These are phyloP conservation scores for Apodemus speciosus DNA, from an alignment of 2,113 vertebrate genomes.

Conservation along the genomic window DNA sequence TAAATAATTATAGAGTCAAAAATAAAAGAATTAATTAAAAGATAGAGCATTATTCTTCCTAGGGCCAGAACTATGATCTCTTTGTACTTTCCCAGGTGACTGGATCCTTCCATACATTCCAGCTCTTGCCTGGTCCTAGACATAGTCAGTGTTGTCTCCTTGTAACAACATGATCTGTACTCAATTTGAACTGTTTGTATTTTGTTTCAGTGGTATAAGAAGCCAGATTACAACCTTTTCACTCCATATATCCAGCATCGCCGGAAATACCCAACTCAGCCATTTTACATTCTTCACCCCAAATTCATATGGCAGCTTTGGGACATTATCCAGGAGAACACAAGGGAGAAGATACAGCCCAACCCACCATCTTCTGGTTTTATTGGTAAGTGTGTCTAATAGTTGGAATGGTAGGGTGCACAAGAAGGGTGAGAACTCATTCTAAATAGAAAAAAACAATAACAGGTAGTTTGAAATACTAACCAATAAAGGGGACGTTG, in stretches of 20 bases:
- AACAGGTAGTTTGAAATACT: background rate
- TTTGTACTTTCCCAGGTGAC: background rate
- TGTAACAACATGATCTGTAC: background rate
- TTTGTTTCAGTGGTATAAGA: conserved; percentile 93
- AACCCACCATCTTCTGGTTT: conserved; percentile 99
- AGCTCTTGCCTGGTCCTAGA: background rate
- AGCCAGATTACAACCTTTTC: conserved; percentile 98
- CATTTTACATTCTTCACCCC: conserved; percentile 97
- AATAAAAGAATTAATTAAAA: background rate
- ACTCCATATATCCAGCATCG: conserved; percentile 93
- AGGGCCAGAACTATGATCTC: background rate
- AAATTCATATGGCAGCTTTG: conserved; percentile 97
- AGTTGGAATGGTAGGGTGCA: fast-evolving
- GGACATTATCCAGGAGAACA: conserved; percentile 98
- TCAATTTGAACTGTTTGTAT: background rate
- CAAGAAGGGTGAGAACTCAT: background rate
- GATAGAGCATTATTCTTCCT: background rate
- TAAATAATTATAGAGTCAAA: background rate
- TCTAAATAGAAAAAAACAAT: background rate
- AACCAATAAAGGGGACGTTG: background rate
- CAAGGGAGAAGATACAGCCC: conserved; percentile 96
- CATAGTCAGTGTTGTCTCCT: background rate
- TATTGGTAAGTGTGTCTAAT: conserved; percentile 89
- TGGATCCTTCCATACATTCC: fast-evolving
- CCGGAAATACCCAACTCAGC: conserved; percentile 90